phyloP scores from a whole-genome alignment of 2,797 vertebrate species.

The Peromyscus attwateri region DNA sequence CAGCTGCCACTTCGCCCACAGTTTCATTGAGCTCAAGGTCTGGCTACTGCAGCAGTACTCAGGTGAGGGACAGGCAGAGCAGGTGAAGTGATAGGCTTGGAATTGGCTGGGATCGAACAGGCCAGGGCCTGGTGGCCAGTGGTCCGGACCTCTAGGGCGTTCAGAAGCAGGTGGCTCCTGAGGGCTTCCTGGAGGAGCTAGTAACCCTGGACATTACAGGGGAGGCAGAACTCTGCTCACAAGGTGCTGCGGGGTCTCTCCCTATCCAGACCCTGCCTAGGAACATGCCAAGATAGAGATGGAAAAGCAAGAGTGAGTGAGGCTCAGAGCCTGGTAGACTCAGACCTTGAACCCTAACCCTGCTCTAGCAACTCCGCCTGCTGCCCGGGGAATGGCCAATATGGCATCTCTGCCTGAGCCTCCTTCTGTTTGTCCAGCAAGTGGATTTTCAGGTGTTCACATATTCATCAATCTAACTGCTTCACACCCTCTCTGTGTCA shows the following conservation, averaged over 20 bases:
- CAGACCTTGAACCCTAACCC: background rate
- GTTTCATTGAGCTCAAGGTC: slow-evolving; percentile 98
- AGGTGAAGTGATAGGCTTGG: rapidly evolving
- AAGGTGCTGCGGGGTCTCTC: too few species aligned
- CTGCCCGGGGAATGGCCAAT: background rate
- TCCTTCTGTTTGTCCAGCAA: background rate
- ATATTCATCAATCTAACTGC: background rate
- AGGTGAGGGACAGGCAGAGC: slow-evolving; percentile 86
- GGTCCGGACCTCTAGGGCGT: too few species aligned
- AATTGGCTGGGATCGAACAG: background rate
- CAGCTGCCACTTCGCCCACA: slow-evolving; percentile 99
- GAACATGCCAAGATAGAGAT: background rate
- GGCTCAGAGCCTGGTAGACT: background rate
- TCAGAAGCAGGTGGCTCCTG: background rate
- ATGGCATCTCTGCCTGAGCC: background rate
- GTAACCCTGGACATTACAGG: background rate
- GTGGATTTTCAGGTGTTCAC: background rate
- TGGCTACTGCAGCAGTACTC: slow-evolving; percentile 99
- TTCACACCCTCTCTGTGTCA: too few species aligned
- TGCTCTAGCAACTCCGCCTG: background rate
- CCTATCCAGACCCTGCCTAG: background rate
- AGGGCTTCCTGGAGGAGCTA: background rate
- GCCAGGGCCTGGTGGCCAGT: rapidly evolving
- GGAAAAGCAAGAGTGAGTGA: background rate
- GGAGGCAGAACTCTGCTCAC: background rate